These are phyloP conservation scores for Pectinophora gossypiella DNA, from an alignment of 1,140 invertebrate genomes.

Conservation along the genomic window DNA sequence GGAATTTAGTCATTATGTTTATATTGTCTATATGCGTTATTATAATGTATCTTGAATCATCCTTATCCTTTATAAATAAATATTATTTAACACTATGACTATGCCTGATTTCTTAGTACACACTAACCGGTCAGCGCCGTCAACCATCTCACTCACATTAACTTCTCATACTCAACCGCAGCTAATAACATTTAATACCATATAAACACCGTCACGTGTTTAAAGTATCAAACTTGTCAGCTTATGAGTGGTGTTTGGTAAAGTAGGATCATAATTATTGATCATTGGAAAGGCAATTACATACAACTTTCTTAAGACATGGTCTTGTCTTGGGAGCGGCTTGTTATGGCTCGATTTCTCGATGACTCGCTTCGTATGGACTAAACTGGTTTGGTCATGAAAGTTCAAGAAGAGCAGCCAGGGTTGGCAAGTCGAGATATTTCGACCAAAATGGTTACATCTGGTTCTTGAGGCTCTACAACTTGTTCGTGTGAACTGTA, in stretches of 20 bases:
- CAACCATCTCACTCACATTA: too few relatives aligned
- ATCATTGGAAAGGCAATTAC: constrained; percentile 31
- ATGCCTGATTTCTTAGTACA: too few relatives aligned
- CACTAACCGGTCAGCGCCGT: too few relatives aligned
- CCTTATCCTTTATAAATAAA: too few relatives aligned
- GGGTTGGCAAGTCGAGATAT: not conserved
- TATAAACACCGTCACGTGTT: not conserved
- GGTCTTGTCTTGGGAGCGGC: constrained; percentile 28
- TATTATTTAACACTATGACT: too few relatives aligned
- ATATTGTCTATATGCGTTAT: too few relatives aligned
- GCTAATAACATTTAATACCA: not conserved
- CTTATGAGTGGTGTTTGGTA: not conserved
- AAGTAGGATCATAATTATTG: constrained; percentile 16
- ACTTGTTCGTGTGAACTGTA: too few relatives aligned
- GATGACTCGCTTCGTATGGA: constrained; percentile 35
- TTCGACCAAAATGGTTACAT: not conserved
- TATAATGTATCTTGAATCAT: too few relatives aligned
- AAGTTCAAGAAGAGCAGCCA: constrained; percentile 24
- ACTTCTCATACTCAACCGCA: too few relatives aligned
- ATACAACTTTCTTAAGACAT: constrained; percentile 54
- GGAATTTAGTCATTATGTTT: too few relatives aligned
- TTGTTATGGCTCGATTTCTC: constrained; percentile 49
- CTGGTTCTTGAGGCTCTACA: too few relatives aligned
- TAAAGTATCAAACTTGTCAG: not conserved
- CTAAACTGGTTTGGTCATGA: constrained; percentile 46